Percentiles rank a stretch among this genome's conserved stretches.
These are phyloP conservation scores for Anodontia alba DNA, from an alignment of 2,888 invertebrate genomes.

Conservation along the genomic window DNA sequence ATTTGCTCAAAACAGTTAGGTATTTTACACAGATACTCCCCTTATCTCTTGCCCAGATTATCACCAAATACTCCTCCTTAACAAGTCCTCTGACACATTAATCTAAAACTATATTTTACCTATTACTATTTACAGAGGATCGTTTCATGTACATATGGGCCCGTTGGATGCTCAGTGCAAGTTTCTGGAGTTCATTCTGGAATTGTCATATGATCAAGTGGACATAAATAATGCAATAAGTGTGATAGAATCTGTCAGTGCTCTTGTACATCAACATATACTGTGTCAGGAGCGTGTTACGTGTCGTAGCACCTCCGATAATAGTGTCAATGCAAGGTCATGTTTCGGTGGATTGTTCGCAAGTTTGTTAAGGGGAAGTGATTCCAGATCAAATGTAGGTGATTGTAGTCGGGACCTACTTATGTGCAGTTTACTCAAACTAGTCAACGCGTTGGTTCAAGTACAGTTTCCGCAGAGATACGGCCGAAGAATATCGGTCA, in stretches of 20 bases:
- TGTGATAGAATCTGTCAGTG: constrained; percentile 89
- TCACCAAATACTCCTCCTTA: too few species aligned
- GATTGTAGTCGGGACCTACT: constrained; percentile 81
- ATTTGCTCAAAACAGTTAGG: too few species aligned
- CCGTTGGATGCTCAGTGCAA: constrained; percentile 92
- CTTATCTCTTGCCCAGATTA: too few species aligned
- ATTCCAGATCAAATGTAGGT: constrained; percentile 73
- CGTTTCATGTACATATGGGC: constrained; percentile 84
- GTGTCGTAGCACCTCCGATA: constrained; percentile 84
- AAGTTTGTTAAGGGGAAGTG: constrained; percentile 89
- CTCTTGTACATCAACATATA: constrained; percentile 81
- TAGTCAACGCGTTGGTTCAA: constrained; percentile 80
- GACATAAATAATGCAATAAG: constrained; percentile 90
- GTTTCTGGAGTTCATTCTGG: constrained; percentile 89
- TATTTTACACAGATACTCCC: too few species aligned
- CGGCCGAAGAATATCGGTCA: constrained; percentile 42
- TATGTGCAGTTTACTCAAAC: constrained; percentile 82
- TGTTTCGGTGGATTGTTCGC: constrained; percentile 91
- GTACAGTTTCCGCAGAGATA: constrained; percentile 63
- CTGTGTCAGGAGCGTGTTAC: constrained; percentile 79
- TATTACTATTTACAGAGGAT: constrained; percentile 85
- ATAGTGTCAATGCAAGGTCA: constrained; percentile 85
- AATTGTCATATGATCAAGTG: constrained; percentile 89
- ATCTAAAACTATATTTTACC: too few species aligned
- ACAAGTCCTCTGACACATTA: too few species aligned